These are phyloP conservation scores for Tanytarsus gracilentus DNA, from an alignment of 2,888 invertebrate species.

Conservation along the genomic window DNA sequence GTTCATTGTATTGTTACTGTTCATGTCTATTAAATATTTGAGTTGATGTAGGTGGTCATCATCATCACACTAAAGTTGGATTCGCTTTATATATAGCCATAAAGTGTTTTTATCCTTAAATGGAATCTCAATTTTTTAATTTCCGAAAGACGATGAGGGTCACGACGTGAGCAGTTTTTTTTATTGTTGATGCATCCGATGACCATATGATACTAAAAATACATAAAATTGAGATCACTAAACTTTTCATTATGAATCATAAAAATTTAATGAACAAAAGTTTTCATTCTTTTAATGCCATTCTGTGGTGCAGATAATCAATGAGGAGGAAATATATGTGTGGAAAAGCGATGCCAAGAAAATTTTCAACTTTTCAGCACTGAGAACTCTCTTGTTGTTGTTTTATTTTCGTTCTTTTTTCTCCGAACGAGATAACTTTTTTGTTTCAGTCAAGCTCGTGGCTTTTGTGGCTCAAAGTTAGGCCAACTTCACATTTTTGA, in stretches of 20 bases:
- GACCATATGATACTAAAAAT: slow-evolving; percentile 22
- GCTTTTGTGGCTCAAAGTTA: too few species aligned
- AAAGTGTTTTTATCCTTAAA: slow-evolving; percentile 5
- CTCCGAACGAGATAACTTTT: too few species aligned
- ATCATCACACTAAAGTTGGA: too few species aligned
- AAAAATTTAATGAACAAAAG: background rate
- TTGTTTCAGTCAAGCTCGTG: too few species aligned
- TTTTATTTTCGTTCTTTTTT: background rate
- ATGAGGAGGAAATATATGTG: background rate
- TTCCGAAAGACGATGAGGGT: too few species aligned
- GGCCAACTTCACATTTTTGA: too few species aligned
- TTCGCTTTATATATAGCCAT: too few species aligned
- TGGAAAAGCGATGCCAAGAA: background rate
- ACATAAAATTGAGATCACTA: slow-evolving; percentile 15
- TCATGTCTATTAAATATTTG: too few species aligned
- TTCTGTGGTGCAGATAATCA: background rate
- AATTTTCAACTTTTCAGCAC: background rate
- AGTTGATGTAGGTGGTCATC: too few species aligned
- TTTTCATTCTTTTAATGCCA: background rate
- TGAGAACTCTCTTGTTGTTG: background rate
- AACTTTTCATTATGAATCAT: background rate
- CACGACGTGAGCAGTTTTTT: background rate
- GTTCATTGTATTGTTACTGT: too few species aligned
- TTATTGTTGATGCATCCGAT: background rate
- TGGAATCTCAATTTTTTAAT: background rate